Conservation (phyloP, 2,888 invertebrate species). For the Ceratothoa steindachneri region DNA sequence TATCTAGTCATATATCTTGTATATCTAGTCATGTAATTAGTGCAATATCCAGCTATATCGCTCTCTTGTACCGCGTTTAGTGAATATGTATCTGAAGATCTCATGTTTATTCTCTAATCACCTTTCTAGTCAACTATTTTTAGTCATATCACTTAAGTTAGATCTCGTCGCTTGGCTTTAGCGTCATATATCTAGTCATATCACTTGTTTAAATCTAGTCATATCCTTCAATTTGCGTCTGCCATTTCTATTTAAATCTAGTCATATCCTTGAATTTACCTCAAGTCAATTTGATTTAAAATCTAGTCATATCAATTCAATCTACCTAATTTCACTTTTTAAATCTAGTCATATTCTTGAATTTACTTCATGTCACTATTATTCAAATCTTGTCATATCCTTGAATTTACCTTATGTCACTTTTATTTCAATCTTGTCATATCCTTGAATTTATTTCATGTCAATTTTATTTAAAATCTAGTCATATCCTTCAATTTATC, state of each 20-base stretch:
- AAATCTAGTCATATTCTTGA: background rate
- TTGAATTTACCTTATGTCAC: background rate
- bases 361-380: background rate
- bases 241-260: background rate
- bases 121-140: no score
- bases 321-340: background rate
- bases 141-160: background rate
- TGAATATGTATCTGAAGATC: no score
- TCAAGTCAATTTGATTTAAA: background rate
- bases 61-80: no score
- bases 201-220: background rate
- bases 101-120: no score
- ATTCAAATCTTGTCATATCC: background rate
- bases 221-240: background rate
- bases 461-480: background rate
- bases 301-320: background rate
- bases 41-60: no score
- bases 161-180: background rate
- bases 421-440: background rate
- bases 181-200: background rate
- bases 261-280: background rate
- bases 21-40: background rate
- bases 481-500: background rate
- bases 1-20: background rate
- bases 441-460: background rate